These are phyloP conservation scores for Xerus rutilus DNA, from an alignment of 2,797 vertebrate species.

Conservation along the genomic window DNA sequence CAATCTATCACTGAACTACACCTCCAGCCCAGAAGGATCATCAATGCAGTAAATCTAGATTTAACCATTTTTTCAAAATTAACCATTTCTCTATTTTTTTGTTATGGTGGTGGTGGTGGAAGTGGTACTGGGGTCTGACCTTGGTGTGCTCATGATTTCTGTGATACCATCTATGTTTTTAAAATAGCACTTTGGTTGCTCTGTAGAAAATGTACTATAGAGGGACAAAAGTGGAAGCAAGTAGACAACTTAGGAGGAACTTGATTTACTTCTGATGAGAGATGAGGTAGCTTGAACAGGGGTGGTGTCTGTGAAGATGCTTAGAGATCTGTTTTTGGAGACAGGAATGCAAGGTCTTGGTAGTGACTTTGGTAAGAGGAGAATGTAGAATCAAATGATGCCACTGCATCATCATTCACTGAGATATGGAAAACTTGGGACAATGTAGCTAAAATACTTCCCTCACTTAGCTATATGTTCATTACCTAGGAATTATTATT, in stretches of 20 bases:
- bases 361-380: not conserved
- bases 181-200: no score
- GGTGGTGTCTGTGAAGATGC: not conserved
- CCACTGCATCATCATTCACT: not conserved
- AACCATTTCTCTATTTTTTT: not conserved
- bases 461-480: not conserved
- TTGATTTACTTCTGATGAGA: not conserved
- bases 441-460: not conserved
- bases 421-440: conserved; percentile 12
- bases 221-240: no score
- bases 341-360: not conserved
- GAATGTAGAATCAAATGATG: not conserved
- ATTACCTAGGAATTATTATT: not conserved
- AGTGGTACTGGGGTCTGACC: no score
- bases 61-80: not conserved
- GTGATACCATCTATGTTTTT: no score
- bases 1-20: not conserved
- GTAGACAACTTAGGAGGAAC: no score
- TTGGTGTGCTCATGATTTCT: no score
- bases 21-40: not conserved
- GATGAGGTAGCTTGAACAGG: not conserved
- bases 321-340: not conserved
- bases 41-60: not conserved
- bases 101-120: not conserved
- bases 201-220: no score